Conservation (phyloP, 2,888 invertebrate genomes). For the Stegana nigrithorax region DNA sequence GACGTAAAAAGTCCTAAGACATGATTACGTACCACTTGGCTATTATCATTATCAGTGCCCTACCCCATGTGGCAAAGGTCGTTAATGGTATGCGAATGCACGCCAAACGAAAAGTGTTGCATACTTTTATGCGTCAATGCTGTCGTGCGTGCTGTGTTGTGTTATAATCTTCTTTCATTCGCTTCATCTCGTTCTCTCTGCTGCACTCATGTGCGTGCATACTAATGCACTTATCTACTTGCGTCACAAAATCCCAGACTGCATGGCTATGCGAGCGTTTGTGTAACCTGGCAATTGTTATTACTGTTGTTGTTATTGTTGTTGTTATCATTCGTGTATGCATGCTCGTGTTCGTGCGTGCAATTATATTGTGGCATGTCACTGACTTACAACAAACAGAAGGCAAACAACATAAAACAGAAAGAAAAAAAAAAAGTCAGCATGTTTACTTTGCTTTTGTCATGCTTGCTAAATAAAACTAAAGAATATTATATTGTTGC, state of each 20-base stretch:
- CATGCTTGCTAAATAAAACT: neutral
- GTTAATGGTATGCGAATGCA: too few relatives aligned
- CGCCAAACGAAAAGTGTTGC: neutral
- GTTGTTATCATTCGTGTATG: neutral
- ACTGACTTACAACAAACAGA: neutral
- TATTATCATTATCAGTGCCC: too few relatives aligned
- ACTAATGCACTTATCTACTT: too few relatives aligned
- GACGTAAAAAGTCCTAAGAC: too few relatives aligned
- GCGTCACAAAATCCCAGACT: too few relatives aligned
- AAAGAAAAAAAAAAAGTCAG: neutral
- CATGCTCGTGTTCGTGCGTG: neutral
- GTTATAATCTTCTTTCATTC: neutral
- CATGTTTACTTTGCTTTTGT: neutral
- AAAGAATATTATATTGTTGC: constrained; percentile 16
- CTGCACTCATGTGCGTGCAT: neutral
- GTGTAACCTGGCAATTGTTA: too few relatives aligned
- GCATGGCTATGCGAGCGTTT: neutral
- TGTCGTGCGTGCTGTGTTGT: neutral
- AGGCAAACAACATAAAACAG: neutral
- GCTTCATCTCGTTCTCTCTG: neutral
- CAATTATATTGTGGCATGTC: too few relatives aligned
- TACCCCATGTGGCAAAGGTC: too few relatives aligned
- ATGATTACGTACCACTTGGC: too few relatives aligned
- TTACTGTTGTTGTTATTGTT: neutral
- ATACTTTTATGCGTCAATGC: constrained; percentile 13